These are phyloP conservation scores for Regulus satrapa DNA, from an alignment of 2,113 vertebrate species.

Conservation along the genomic window DNA sequence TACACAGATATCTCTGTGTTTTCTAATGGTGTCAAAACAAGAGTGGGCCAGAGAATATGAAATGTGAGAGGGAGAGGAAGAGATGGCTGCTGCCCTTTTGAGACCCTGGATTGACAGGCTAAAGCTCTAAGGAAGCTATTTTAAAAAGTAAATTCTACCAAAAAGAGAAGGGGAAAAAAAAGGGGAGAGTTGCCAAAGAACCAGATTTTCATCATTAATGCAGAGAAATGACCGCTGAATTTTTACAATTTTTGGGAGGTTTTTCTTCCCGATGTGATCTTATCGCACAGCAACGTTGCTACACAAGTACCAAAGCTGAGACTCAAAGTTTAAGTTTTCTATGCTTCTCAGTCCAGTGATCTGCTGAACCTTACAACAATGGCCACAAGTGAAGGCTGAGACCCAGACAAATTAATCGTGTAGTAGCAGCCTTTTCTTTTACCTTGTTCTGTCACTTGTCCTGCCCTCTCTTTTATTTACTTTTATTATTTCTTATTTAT, in stretches of 20 bases:
- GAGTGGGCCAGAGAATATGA: not conserved
- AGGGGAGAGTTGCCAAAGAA: not conserved
- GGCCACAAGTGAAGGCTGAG: fast-evolving
- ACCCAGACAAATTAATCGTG: not conserved
- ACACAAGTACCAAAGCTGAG: not conserved
- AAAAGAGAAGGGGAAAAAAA: not conserved
- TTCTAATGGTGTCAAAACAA: not conserved
- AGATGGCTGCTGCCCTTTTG: not conserved
- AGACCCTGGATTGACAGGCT: not conserved
- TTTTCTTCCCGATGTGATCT: not conserved
- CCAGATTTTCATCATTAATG: not conserved
- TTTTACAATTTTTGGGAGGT: not conserved
- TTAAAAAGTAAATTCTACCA: not conserved
- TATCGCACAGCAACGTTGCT: not conserved
- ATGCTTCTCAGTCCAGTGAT: not conserved
- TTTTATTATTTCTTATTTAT: too few relatives aligned
- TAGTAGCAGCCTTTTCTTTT: not conserved
- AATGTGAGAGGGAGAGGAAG: not conserved
- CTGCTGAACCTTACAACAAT: not conserved
- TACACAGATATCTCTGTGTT: not conserved
- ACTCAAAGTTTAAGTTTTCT: not conserved
- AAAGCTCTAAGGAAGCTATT: not conserved
- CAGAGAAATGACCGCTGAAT: not conserved
- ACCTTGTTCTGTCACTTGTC: not conserved
- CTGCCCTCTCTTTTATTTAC: too few relatives aligned